These are phyloP conservation scores for Diarsia brunnea DNA, from an alignment of 2,888 invertebrate species.

Conservation along the genomic window DNA sequence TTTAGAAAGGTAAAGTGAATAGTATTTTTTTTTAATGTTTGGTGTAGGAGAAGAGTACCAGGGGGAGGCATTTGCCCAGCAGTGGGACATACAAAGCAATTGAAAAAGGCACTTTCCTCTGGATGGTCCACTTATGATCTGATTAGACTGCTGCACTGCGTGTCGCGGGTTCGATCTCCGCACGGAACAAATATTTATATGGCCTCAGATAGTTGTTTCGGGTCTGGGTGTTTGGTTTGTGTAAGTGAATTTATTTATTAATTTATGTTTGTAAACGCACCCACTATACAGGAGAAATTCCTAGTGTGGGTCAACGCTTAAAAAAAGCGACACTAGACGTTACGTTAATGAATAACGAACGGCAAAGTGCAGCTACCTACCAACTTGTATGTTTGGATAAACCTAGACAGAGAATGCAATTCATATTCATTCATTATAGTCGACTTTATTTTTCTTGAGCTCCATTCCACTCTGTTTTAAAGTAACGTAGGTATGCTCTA, in stretches of 20 bases:
- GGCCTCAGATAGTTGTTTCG: no score
- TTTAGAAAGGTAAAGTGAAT: constrained; percentile 92
- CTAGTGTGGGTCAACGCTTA: no score
- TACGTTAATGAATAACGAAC: background rate
- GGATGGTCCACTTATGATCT: background rate
- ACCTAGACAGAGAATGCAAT: background rate
- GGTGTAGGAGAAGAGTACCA: no score
- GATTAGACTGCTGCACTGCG: background rate
- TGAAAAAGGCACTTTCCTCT: background rate
- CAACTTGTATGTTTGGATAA: background rate
- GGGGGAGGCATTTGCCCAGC: no score
- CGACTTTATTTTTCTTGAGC: background rate
- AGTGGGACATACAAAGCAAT: no score
- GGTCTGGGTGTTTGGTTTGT: no score
- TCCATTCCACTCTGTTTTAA: background rate
- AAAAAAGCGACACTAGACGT: background rate
- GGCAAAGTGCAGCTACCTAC: background rate
- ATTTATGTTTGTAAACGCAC: no score
- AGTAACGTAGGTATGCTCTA: background rate
- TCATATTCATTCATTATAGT: background rate
- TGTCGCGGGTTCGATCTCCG: no score
- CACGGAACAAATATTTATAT: no score
- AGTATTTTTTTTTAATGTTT: no score
- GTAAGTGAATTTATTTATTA: no score
- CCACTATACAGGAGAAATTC: no score